Base-by-base conservation (phyloP, 2,888 invertebrate species). In the Diloba caeruleocephala region DNA sequence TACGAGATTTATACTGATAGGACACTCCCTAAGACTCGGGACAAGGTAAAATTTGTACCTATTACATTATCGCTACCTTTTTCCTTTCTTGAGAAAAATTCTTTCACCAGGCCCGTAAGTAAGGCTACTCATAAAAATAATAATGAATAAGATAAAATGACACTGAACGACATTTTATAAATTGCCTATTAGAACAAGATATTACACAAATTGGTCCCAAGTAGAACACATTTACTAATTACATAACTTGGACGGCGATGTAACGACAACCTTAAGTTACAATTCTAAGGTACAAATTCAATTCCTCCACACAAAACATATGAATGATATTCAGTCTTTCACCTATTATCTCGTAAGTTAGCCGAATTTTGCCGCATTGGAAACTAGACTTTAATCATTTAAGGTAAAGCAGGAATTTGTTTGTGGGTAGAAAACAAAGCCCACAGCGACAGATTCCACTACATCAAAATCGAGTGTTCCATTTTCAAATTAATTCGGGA, bases 401-500 rank as follows among this genome's bases (percentile, higher is more conserved):
- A 13, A 0, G 0, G 17, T 70, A 74, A 73, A 65, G 68, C 61
- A 49, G 37, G 34, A 37, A 69, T 58, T 77, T 14, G 46, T 12
- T 34, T 70, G 51, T 31, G 21, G 32, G 21, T 19, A 29, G 15
- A 37, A 58, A 55, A 72, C 70, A 74, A 72, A 65, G 59, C 54
- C 58, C 51, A 46, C 53, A 59, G 36, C 56, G 90, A 89, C 90
- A 88, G 82, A 80, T 82, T 83, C 87, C 90, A 90, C 90, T 92
- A 90, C 88, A 90, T 93, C 92, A 93, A 90, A 89, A 88, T 92
- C 87, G 90, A 92, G 92, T 87, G 90, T 88, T 90, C 90, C 84
- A 88, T 91, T 92, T 92, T 91, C 87, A 85, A 92, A 91, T 92
- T 90, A 91, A 91, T 90, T 89, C 85, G 75, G 86, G 80, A 82